Conservation (phyloP, 2,888 invertebrate genomes). For the Sinelater perroti region DNA sequence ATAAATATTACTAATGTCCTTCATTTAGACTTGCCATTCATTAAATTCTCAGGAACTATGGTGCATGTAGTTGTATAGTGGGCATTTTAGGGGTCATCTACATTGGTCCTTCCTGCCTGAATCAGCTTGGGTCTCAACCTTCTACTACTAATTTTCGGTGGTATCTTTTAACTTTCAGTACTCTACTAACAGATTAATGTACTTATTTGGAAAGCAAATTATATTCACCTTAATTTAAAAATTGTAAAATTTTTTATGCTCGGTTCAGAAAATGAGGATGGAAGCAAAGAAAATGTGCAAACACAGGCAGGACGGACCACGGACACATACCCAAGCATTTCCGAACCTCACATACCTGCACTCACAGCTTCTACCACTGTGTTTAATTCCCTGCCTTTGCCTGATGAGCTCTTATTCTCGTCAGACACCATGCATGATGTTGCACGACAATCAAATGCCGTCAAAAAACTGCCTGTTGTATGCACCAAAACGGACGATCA, state of each 20-base stretch:
- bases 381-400: constrained; percentile 46
- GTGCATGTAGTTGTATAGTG: constrained; percentile 41
- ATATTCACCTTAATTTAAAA: constrained; percentile 51
- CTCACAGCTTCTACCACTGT: constrained; percentile 57
- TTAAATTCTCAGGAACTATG: constrained; percentile 41
- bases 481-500: constrained; percentile 25
- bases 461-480: constrained; percentile 40
- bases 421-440: constrained; percentile 46
- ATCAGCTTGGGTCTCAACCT: constrained; percentile 56
- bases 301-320: constrained; percentile 62
- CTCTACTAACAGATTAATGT: constrained; percentile 56
- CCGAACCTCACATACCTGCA: constrained; percentile 58
- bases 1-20: background rate
- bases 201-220: constrained; percentile 48
- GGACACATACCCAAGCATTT: constrained; percentile 56
- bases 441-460: constrained; percentile 42
- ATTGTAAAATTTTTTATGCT: constrained; percentile 58
- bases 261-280: constrained; percentile 61
- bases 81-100: constrained; percentile 56
- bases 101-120: constrained; percentile 62
- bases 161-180: constrained; percentile 54
- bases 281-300: constrained; percentile 59
- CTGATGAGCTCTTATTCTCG: constrained; percentile 42
- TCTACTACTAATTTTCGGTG: constrained; percentile 58
- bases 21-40: no score